These are phyloP conservation scores for Drosophila teissieri DNA, from an alignment of 1,140 invertebrate genomes.

Conservation along the genomic window DNA sequence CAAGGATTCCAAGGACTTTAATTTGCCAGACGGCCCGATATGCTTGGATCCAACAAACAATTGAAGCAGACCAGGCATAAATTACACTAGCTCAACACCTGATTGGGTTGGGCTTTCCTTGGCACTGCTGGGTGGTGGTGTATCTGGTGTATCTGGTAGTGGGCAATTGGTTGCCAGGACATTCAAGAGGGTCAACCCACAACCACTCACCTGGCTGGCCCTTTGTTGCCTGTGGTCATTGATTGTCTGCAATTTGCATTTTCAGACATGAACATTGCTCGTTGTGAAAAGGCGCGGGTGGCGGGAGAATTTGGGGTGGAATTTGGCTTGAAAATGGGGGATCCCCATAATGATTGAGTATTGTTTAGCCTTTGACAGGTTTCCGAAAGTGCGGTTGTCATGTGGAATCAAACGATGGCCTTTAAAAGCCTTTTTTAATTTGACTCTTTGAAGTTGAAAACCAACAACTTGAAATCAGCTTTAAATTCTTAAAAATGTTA, in stretches of 20 bases:
- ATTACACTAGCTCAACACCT: conserved; percentile 65
- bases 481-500: too few species aligned
- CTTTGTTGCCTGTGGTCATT: conserved; percentile 56
- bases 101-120: conserved; percentile 25
- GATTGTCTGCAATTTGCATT: conserved; percentile 67
- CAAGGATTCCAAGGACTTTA: conserved; percentile 39
- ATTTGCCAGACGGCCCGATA: conserved; percentile 37
- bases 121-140: not conserved
- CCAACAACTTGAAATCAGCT: too few species aligned
- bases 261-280: conserved; percentile 48
- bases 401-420: too few species aligned
- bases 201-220: conserved; percentile 17
- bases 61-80: conserved; percentile 46
- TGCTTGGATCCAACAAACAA: conserved; percentile 43
- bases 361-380: conserved; percentile 43
- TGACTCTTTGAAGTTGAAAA: too few species aligned
- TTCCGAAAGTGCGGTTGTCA: not conserved
- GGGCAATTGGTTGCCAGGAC: conserved; percentile 40
- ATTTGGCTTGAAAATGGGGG: not conserved
- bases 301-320: not conserved
- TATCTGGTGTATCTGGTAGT: not conserved
- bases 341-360: conserved; percentile 44
- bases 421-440: too few species aligned
- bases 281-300: conserved; percentile 6
- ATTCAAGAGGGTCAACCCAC: conserved; percentile 23